Conservation (phyloP, 2,113 vertebrate species). For the Oxyura jamaicensis region DNA sequence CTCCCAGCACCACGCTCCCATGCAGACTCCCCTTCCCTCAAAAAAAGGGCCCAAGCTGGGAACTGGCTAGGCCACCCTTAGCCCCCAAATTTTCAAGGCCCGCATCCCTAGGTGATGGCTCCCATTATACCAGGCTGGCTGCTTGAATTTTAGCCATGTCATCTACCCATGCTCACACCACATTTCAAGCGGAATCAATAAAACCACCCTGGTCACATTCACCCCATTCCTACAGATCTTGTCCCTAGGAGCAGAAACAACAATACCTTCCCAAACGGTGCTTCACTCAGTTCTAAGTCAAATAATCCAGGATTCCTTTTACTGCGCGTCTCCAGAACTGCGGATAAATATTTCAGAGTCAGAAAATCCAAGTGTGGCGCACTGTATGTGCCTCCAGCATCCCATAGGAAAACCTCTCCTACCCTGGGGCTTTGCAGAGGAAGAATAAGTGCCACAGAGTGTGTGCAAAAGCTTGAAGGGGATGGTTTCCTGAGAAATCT, state of each 20-base stretch:
- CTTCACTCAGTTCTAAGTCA: not conserved
- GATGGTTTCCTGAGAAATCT: not conserved
- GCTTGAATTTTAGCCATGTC: slow-evolving; percentile 38
- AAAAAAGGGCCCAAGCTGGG: rapidly evolving
- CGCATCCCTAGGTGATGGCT: not conserved
- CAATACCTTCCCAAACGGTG: not conserved
- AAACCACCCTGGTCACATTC: not conserved
- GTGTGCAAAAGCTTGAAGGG: not conserved
- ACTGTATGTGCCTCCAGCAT: not conserved
- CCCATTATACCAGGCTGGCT: not conserved
- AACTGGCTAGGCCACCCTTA: not conserved
- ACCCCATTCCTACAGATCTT: not conserved
- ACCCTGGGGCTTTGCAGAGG: not conserved
- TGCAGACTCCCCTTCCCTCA: rapidly evolving
- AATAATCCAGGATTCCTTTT: not conserved
- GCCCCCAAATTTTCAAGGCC: not conserved
- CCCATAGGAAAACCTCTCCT: not conserved
- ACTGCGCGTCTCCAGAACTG: not conserved
- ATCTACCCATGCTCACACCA: not conserved
- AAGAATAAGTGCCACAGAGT: not conserved
- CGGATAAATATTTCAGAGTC: not conserved
- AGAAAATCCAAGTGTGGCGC: not conserved
- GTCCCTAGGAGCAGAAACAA: not conserved
- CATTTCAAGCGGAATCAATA: not conserved
- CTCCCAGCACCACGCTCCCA: rapidly evolving